Conservation (phyloP, 1,140 invertebrate species). For the Cataglyphis hispanica region DNA sequence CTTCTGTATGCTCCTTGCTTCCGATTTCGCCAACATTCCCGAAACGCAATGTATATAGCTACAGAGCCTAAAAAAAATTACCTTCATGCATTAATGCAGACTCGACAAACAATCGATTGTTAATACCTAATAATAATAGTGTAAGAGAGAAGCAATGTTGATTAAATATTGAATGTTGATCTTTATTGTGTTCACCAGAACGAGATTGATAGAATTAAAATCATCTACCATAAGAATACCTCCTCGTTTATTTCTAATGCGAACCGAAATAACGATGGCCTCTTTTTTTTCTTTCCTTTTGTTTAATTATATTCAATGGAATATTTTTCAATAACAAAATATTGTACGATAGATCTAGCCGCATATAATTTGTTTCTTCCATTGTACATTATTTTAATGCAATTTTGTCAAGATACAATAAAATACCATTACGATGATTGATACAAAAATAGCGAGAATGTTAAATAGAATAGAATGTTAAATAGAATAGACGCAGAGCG, state of each 20-base stretch:
- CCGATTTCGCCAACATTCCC: conserved; percentile 69
- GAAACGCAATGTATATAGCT: conserved; percentile 65
- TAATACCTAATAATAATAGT: conserved; percentile 60
- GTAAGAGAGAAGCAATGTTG: conserved; percentile 62
- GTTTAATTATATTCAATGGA: background rate
- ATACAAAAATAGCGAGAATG: conserved; percentile 7
- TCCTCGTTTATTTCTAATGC: conserved; percentile 18
- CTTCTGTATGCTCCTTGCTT: conserved; percentile 53
- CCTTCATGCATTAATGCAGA: conserved; percentile 40
- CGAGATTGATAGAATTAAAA: conserved; percentile 21
- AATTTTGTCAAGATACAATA: background rate
- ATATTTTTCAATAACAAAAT: background rate
- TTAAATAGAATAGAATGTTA: conserved; percentile 27
- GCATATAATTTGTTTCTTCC: background rate
- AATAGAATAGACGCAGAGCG: conserved; percentile 19
- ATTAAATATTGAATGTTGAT: conserved; percentile 75
- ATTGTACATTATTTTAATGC: background rate
- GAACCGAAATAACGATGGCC: conserved; percentile 12
- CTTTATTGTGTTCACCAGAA: conserved; percentile 63
- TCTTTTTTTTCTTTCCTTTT: background rate
- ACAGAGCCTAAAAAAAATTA: conserved; percentile 40
- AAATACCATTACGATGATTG: background rate
- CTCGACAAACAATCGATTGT: conserved; percentile 63
- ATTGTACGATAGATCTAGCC: background rate
- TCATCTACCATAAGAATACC: background rate